phyloP scores from a whole-genome alignment of 1,140 invertebrate species.

The Drosophila suzukii region DNA sequence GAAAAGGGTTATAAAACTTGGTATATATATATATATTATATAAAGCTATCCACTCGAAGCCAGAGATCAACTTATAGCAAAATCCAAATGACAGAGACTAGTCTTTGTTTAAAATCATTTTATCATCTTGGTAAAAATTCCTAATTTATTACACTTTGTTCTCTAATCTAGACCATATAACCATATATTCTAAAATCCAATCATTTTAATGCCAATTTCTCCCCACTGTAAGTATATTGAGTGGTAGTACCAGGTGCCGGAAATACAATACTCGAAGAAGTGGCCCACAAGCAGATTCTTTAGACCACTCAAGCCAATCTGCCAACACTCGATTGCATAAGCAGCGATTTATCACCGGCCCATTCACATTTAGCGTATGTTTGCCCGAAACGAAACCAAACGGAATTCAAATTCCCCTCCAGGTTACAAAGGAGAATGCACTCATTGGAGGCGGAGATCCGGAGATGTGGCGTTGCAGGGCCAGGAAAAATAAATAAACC shows the following conservation, averaged over 20 bases:
- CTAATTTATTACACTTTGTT: too few species aligned
- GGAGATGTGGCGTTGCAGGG: background rate
- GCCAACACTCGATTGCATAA: constrained; percentile 48
- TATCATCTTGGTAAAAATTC: too few species aligned
- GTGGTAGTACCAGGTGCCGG: constrained; percentile 23
- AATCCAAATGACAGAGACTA: too few species aligned
- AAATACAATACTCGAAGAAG: constrained; percentile 32
- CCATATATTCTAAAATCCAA: too few species aligned
- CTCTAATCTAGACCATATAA: too few species aligned
- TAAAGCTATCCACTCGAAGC: too few species aligned
- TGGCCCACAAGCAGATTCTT: constrained; percentile 25
- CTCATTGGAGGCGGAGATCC: background rate
- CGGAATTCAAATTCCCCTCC: constrained; percentile 47
- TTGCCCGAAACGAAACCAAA: constrained; percentile 30
- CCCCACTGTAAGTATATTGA: constrained; percentile 5
- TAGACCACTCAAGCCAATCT: constrained; percentile 58
- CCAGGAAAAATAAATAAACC: constrained; percentile 54
- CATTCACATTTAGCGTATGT: constrained; percentile 73
- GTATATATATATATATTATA: too few species aligned
- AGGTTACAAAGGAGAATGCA: constrained; percentile 52
- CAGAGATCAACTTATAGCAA: too few species aligned
- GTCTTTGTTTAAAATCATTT: background rate
- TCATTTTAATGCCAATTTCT: background rate
- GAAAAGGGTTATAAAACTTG: too few species aligned
- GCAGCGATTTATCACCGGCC: constrained; percentile 67